Conservation (phyloP, 2,888 invertebrate genomes). For the Philereme vetulata region DNA sequence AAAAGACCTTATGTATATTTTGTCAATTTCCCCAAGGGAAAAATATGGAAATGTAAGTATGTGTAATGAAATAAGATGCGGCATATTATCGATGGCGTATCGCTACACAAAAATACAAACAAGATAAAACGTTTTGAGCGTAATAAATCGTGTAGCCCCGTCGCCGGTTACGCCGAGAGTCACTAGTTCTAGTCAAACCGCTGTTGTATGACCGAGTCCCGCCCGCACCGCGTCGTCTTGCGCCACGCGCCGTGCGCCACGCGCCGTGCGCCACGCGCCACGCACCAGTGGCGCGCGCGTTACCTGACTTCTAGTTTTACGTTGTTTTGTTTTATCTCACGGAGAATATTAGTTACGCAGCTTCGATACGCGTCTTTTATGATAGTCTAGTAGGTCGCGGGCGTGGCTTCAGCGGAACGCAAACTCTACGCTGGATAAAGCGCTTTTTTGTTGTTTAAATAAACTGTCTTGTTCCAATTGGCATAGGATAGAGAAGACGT, state of each 20-base stretch:
- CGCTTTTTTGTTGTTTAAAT: background rate
- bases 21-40: no score
- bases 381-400: constrained; percentile 26
- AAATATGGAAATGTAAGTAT: no score
- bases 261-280: constrained; percentile 25
- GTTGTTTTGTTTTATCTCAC: constrained; percentile 59
- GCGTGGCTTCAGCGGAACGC: constrained; percentile 16
- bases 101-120: no score
- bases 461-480: background rate
- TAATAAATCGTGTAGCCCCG: background rate
- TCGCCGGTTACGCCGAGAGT: constrained; percentile 11
- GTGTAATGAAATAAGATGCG: no score
- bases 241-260: constrained; percentile 18
- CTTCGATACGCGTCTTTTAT: constrained; percentile 54
- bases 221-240: constrained; percentile 25
- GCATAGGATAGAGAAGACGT: background rate
- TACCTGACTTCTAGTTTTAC: constrained; percentile 67
- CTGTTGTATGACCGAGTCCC: constrained; percentile 32
- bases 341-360: constrained; percentile 59
- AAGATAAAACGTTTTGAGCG: no score
- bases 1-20: no score
- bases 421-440: background rate
- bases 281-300: constrained; percentile 56
- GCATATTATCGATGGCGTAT: no score
- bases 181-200: constrained; percentile 34